Evolutionary conservation across 2,113 vertebrate genomes (phyloP), one percentile per base, ranked within the genome.

Genomic region (Xiphias gladius): DNA sequence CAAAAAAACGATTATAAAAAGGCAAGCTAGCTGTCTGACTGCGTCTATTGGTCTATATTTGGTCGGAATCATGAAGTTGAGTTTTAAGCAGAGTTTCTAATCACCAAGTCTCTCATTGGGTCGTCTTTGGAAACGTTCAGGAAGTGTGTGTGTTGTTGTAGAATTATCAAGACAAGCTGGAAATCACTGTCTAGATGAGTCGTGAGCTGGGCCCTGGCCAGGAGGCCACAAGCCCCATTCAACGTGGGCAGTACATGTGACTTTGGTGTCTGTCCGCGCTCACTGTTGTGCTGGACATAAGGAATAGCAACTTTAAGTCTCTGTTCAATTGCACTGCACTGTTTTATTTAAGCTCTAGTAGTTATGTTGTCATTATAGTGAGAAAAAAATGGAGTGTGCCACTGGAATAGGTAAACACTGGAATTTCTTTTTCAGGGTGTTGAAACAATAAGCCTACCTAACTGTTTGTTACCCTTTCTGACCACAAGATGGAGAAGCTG

Each of bases 401-500:
- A n/a, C n/a, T n/a, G n/a, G n/a, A n/a, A n/a, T n/a, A n/a, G n/a
- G n/a, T 35, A 35, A 35, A 4, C 3, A 35, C 32, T 35, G 11
- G 12, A 43, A 1, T 43, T 13, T 43, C 41, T 43, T 13, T 9
- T 13, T 43, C 6, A 12, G 41, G 41, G 41, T 43, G 1, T 13
- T 13, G 7, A 32, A 19, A 55, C 12, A 57, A 5, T 59, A 6
- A 35, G 3, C 32, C 32, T 6, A 35, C 32, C 28, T 16, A 37
- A 30, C 12, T 7, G 19, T 28, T 5, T 41, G 57, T 62, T 89
- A 55, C 87, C 16, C 20, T 43, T 14, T 70, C 7, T 77, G 74
- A 59, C 89, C 92, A 93, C 86, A 55, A 90, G 91, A 76, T 84
- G 92, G 90, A 50, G 88, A 54, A 64, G 48, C 39, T 82, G 72